These are phyloP conservation scores for Phymastichus coffea DNA, from an alignment of 1,140 invertebrate genomes.

Conservation along the genomic window DNA sequence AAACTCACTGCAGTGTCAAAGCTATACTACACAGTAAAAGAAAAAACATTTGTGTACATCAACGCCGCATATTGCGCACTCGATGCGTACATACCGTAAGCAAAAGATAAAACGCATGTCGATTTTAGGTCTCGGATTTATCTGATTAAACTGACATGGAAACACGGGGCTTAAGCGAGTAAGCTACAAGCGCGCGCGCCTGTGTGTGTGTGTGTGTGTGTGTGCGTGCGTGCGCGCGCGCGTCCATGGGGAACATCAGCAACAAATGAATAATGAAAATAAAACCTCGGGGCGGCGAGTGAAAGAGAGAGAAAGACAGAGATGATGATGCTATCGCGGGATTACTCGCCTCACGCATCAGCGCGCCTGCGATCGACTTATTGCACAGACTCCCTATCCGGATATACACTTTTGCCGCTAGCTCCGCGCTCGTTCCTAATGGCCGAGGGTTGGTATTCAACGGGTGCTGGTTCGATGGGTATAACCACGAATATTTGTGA, in stretches of 20 bases:
- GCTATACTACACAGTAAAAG: no score
- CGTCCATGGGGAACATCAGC: constrained; percentile 46
- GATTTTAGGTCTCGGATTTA: constrained; percentile 45
- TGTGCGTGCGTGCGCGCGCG: no score
- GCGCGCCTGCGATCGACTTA: constrained; percentile 50
- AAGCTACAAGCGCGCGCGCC: constrained; percentile 44
- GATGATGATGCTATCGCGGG: constrained; percentile 52
- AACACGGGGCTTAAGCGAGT: constrained; percentile 55
- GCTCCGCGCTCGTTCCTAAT: not conserved
- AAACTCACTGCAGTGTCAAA: no score
- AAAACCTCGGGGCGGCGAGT: constrained; percentile 44
- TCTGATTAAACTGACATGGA: constrained; percentile 56
- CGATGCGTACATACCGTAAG: no score
- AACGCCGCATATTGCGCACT: no score
- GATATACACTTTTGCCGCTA: not conserved
- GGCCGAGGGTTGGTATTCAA: not conserved
- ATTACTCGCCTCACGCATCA: constrained; percentile 53
- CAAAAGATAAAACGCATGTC: constrained; percentile 28
- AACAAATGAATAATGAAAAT: constrained; percentile 58
- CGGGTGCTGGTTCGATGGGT: not conserved
- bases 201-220: no score
- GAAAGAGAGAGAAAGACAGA: not conserved
- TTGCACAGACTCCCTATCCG: constrained; percentile 3
- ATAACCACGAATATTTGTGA: not conserved
- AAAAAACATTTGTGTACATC: not conserved